Evolutionary conservation across 2,113 vertebrate species (phyloP).

Genomic region (Trichomycterus rosablanca): DNA sequence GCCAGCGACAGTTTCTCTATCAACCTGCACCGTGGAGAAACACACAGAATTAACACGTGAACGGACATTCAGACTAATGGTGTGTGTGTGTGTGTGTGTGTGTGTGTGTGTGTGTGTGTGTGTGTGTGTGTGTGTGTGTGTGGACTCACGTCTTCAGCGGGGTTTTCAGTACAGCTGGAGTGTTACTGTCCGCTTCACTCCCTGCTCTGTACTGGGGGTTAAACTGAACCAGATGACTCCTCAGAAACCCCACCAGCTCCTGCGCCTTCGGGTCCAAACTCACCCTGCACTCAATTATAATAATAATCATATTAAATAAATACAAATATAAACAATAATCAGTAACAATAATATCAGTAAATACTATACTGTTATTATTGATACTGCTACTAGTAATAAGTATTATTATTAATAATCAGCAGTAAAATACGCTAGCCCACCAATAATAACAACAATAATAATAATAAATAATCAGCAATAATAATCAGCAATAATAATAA

Average conservation of each 20-base stretch:
- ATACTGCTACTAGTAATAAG: no score
- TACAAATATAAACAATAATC: no score
- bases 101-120: neutral
- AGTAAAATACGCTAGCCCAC: no score
- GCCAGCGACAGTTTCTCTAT: constrained; percentile 80
- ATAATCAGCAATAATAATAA: no score
- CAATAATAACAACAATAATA: no score
- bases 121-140: neutral
- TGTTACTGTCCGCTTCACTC: constrained; percentile 73
- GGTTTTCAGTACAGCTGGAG: constrained; percentile 67
- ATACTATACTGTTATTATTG: neutral
- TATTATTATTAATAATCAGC: neutral
- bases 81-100: neutral
- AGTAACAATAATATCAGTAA: neutral
- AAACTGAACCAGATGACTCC: constrained; percentile 86
- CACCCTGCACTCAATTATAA: constrained; percentile 68
- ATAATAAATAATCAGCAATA: no score
- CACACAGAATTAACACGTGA: neutral
- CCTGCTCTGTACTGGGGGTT: constrained; percentile 85
- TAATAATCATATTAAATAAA: no score
- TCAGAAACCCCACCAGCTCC: constrained; percentile 79
- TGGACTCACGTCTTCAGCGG: constrained; percentile 73
- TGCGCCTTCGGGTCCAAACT: constrained; percentile 91
- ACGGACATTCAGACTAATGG: neutral
- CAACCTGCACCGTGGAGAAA: constrained; percentile 65